phyloP scores from a whole-genome alignment of 1,140 invertebrate genomes.

The Lasaia peninsularis region DNA sequence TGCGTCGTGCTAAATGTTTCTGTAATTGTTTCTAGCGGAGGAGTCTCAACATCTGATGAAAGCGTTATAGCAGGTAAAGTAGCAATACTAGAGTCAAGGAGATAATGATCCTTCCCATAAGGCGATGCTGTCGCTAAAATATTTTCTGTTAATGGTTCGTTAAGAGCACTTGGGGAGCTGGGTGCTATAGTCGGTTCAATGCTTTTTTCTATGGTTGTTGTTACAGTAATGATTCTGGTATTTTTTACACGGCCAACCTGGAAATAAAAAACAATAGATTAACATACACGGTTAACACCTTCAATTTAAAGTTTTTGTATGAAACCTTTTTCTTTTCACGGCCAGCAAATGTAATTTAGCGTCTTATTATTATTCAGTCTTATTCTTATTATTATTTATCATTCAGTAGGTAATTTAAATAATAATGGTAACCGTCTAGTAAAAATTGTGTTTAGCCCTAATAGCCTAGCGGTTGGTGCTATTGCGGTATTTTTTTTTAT shows the following conservation, averaged over 20 bases:
- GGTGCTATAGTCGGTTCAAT: slow-evolving; percentile 80
- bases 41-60: slow-evolving; percentile 85
- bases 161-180: slow-evolving; percentile 78
- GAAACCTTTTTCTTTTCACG: too few species aligned
- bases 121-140: slow-evolving; percentile 88
- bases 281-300: too few species aligned
- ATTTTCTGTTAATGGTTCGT: slow-evolving; percentile 90
- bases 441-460: too few species aligned
- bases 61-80: slow-evolving; percentile 89
- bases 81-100: slow-evolving; percentile 86
- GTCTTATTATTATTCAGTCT: too few species aligned
- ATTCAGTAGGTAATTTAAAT: too few species aligned
- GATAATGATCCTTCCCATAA: slow-evolving; percentile 83
- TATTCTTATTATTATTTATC: too few species aligned
- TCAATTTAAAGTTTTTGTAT: too few species aligned
- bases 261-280: slow-evolving; percentile 34
- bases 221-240: slow-evolving; percentile 90
- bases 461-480: too few species aligned
- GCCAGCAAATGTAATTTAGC: too few species aligned
- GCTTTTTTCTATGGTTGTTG: slow-evolving; percentile 87
- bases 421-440: too few species aligned
- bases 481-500: too few species aligned
- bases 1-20: slow-evolving; percentile 94
- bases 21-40: slow-evolving; percentile 90
- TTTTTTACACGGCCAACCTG: slow-evolving; percentile 91